Evolutionary conservation across 2,113 vertebrate genomes (phyloP).

Genomic region (Silurus glanis): DNA sequence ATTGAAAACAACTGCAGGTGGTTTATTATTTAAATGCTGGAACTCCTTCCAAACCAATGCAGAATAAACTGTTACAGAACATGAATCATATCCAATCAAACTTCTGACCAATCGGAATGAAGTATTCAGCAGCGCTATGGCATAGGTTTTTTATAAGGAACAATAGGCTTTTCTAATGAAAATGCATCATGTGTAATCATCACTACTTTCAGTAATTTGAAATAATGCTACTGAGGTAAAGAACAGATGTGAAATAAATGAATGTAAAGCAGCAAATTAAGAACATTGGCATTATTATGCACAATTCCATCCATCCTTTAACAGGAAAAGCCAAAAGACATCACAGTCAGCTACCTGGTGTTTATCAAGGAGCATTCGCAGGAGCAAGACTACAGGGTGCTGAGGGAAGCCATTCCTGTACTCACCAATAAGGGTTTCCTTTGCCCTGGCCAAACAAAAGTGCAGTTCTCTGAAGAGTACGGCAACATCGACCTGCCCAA

Average conservation of each 20-base stretch:
- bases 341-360: slow-evolving; percentile 74
- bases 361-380: slow-evolving; percentile 76
- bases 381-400: slow-evolving; percentile 57
- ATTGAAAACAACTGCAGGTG: no score
- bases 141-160: neutral
- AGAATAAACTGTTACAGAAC: neutral
- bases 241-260: neutral
- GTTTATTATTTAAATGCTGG: no score
- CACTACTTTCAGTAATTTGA: neutral
- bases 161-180: neutral
- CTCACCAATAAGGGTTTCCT: slow-evolving; percentile 73
- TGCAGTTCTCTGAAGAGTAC: slow-evolving; percentile 75
- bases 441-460: slow-evolving; percentile 59
- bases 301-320: neutral
- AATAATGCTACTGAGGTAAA: neutral
- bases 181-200: neutral
- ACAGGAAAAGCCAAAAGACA: slow-evolving; percentile 66
- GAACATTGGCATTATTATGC: neutral
- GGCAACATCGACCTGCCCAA: slow-evolving; percentile 68
- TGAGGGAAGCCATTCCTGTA: slow-evolving; percentile 64
- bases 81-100: neutral
- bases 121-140: neutral
- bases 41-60: no score
- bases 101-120: neutral
- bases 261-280: neutral